Conservation (phyloP, 1,140 invertebrate genomes). For the Pseudomyrmex gracilis region DNA sequence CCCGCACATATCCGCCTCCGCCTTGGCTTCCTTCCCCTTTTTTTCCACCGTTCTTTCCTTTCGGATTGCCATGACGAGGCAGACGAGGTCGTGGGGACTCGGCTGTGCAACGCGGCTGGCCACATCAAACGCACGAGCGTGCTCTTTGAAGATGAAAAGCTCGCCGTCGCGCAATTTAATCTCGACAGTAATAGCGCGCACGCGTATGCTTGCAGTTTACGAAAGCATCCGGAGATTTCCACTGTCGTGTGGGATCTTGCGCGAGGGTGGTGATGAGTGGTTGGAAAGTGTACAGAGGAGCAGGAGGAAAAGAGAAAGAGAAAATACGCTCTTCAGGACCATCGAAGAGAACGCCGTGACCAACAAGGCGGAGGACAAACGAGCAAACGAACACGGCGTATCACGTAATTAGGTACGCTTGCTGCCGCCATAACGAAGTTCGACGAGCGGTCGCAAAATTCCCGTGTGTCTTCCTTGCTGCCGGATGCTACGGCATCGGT, state of each 20-base stretch:
- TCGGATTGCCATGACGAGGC: conserved; percentile 23
- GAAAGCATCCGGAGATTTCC: conserved; percentile 69
- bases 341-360: conserved; percentile 36
- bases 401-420: conserved; percentile 76
- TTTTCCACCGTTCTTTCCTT: conserved; percentile 15
- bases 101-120: conserved; percentile 62
- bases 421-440: conserved; percentile 65
- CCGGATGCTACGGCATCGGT: conserved; percentile 8
- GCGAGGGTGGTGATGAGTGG: neutral
- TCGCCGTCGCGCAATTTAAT: conserved; percentile 77
- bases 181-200: conserved; percentile 70
- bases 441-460: conserved; percentile 41
- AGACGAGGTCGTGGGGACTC: conserved; percentile 56
- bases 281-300: conserved; percentile 9
- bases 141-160: conserved; percentile 79
- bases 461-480: conserved; percentile 6
- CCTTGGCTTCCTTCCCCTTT: conserved; percentile 37
- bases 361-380: conserved; percentile 73
- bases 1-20: conserved; percentile 4
- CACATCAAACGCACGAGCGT: conserved; percentile 77
- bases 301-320: neutral
- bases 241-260: conserved; percentile 32
- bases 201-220: conserved; percentile 68
- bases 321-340: conserved; percentile 46
- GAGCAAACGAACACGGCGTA: conserved; percentile 72